Percentiles rank a stretch among this genome's conserved stretches.
Evolutionary conservation across 1,140 invertebrate species (phyloP).

Genomic region (Mycetomoellerius zeteki): DNA sequence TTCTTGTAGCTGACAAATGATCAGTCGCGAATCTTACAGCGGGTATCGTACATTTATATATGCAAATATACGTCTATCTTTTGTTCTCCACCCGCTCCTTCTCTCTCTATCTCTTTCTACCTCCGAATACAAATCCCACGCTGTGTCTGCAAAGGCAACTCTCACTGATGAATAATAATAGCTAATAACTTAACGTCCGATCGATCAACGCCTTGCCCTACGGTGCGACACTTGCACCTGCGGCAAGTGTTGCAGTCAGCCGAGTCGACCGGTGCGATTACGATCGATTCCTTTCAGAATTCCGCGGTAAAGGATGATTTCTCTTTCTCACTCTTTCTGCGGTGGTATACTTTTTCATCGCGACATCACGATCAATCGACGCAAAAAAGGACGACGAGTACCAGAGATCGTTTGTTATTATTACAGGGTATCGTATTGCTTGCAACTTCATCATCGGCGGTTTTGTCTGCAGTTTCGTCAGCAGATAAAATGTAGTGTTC

Average conservation of each 20-base stretch:
- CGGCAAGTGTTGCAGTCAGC: background rate
- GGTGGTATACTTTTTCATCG: conserved; percentile 17
- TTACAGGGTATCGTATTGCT: conserved; percentile 31
- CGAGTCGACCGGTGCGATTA: background rate
- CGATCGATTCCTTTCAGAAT: conserved; percentile 57
- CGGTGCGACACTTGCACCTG: conserved; percentile 57
- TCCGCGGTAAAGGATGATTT: conserved; percentile 17
- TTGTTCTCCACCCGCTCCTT: background rate
- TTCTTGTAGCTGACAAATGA: background rate
- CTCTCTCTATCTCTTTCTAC: background rate
- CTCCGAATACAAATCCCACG: conserved; percentile 55
- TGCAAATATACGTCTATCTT: conserved; percentile 23
- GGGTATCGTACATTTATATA: conserved; percentile 14
- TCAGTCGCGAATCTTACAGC: conserved; percentile 27
- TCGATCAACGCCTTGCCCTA: conserved; percentile 42
- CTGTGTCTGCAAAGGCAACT: conserved; percentile 50
- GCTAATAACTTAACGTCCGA: conserved; percentile 67
- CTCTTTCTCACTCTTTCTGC: background rate
- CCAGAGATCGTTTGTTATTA: conserved; percentile 47
- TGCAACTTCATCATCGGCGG: conserved; percentile 15
- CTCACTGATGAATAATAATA: conserved; percentile 72
- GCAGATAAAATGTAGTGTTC: conserved; percentile 28
- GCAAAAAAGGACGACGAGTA: conserved; percentile 30
- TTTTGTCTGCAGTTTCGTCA: conserved; percentile 24
- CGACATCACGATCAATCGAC: conserved; percentile 29